Evolutionary conservation across 2,797 vertebrate genomes (phyloP), one percentile per base, ranked within the genome.

Genomic region (Nasua narica): DNA sequence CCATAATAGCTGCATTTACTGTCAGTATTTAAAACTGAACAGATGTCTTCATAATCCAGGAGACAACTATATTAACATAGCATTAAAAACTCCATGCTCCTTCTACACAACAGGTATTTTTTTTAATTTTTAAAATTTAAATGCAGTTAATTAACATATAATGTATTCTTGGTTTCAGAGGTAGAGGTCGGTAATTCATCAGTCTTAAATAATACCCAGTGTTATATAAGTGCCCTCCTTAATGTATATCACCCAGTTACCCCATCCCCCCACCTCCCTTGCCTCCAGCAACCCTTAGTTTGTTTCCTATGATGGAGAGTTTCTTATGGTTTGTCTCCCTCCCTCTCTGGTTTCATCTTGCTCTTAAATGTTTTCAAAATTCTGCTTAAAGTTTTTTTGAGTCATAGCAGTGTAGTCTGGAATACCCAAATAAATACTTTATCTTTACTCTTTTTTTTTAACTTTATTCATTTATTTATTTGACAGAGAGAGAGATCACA

Each of bases 371-470:
- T 93, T 85, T 87, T 88, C n/a, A 74, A 74, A 91, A 85, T 90
- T 82, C 48, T 77, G 2, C 90, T 96, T 65, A 81, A 91, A 29
- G 21, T 56, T 90, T 93, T 96, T 92, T 88, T n/a, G 69, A 96
- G 35, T 86, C n/a, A 58, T 32, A 46, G 46, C 50, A 87, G 10
- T 94, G 4, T 67, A 79, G 85, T 79, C 37, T 76, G 21, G 19
- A 50, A 50, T 87, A 83, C 3, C 8, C n/a, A 88, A 58, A 78
- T 87, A 92, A 91, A 87, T 72, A 67, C 21, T 40, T 40, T 40
- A 40, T 40, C 40, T 40, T 40, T 40, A 40, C 40, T 40, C 40
- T 40, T 40, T 40, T 40, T 40, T 40, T 40, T 4, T 4, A 40
- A 40, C 40, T 40, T 40, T 40, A n/a, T n/a, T n/a, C n/a, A n/a